Conservation (phyloP, 2,113 vertebrate species). For the Mola mola region DNA sequence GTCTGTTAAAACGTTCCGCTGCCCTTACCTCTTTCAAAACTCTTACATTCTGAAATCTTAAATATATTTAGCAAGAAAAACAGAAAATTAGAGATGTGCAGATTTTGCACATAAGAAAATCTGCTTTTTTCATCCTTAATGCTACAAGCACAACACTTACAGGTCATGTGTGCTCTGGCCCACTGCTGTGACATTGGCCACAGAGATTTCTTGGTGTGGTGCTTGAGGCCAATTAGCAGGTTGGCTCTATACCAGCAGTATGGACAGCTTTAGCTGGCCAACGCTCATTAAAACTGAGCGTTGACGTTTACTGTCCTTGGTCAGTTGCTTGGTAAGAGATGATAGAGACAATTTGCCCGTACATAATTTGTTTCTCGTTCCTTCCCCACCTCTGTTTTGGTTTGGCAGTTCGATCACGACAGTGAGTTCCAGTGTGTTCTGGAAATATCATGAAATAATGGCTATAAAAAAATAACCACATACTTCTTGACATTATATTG, state of each 20-base stretch:
- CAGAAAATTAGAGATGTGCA: neutral
- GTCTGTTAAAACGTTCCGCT: slow-evolving; percentile 9
- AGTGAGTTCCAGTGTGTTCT: too few relatives aligned
- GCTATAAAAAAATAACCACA: too few relatives aligned
- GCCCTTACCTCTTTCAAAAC: neutral
- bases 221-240: slow-evolving; percentile 56
- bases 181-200: slow-evolving; percentile 21
- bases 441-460: too few relatives aligned
- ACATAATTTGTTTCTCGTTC: too few relatives aligned
- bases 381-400: too few relatives aligned
- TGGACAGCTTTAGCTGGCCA: slow-evolving; percentile 45
- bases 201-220: slow-evolving; percentile 43
- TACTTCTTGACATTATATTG: too few relatives aligned
- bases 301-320: slow-evolving; percentile 49
- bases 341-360: too few relatives aligned
- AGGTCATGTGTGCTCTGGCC: slow-evolving; percentile 1
- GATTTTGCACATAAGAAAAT: slow-evolving; percentile 13
- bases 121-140: neutral
- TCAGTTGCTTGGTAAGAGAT: too few relatives aligned
- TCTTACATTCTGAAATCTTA: too few relatives aligned
- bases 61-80: slow-evolving; percentile 17
- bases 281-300: slow-evolving; percentile 46
- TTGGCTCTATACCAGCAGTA: slow-evolving; percentile 53
- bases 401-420: too few relatives aligned
- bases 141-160: slow-evolving; percentile 2